phyloP scores from a whole-genome alignment of 1,140 invertebrate species.

The Zaprionus capensis region DNA sequence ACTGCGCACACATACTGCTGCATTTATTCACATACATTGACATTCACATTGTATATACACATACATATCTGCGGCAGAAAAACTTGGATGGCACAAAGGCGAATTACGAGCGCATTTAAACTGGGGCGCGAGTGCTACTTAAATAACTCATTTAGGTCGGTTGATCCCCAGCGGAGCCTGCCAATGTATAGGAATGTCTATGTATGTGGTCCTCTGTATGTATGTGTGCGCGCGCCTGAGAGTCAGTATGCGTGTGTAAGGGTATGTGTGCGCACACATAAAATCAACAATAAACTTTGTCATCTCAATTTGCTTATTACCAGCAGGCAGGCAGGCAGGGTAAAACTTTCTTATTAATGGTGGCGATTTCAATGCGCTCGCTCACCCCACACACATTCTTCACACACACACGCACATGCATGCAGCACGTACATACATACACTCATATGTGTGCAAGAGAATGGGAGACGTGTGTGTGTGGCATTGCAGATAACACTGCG shows the following conservation, averaged over 20 bases:
- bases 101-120: constrained; percentile 82
- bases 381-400: neutral
- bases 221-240: constrained; percentile 2
- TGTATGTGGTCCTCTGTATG: constrained; percentile 16
- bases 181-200: constrained; percentile 17
- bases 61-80: constrained; percentile 53
- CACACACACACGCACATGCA: constrained; percentile 1
- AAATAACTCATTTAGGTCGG: constrained; percentile 79
- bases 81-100: constrained; percentile 77
- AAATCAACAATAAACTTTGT: constrained; percentile 82
- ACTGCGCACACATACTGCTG: constrained; percentile 10
- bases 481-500: constrained; percentile 36
- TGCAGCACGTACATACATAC: constrained; percentile 17
- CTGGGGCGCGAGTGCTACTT: constrained; percentile 80
- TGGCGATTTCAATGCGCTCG: constrained; percentile 68
- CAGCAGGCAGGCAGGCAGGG: constrained; percentile 58
- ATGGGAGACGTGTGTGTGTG: constrained; percentile 15
- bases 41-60: neutral
- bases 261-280: constrained; percentile 48
- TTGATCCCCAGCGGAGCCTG: constrained; percentile 54
- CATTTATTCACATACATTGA: neutral
- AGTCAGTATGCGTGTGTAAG: constrained; percentile 4
- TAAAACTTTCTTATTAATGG: constrained; percentile 80
- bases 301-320: constrained; percentile 83
- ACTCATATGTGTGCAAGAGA: neutral